Percentiles rank a stretch among this genome's conserved stretches.
Conservation (phyloP, 2,797 vertebrate species). For the Parauchenoglanis punctatus region DNA sequence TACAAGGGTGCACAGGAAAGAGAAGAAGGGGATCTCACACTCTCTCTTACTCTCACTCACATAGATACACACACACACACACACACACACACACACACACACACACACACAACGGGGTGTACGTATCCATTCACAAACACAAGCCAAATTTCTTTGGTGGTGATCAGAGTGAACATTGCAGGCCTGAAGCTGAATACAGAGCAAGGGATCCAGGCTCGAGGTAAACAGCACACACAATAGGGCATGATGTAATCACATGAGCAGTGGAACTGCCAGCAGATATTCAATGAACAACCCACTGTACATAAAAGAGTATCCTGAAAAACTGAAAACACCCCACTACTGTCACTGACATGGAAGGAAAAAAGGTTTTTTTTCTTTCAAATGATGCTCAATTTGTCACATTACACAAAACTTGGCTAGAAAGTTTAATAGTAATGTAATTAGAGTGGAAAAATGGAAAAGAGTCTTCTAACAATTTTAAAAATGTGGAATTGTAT, state of each 20-base stretch:
- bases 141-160: constrained; percentile 34
- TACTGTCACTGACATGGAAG: background rate
- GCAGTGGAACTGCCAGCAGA: constrained; percentile 33
- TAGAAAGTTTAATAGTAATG: background rate
- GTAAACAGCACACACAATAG: constrained; percentile 52
- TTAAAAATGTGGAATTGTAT: background rate
- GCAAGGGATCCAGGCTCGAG: constrained; percentile 7
- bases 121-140: constrained; percentile 24
- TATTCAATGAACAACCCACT: background rate
- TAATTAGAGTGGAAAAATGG: background rate
- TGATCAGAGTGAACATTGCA: constrained; percentile 32
- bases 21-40: background rate
- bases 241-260: constrained; percentile 54
- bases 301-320: background rate
- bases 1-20: background rate
- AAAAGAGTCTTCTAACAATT: background rate
- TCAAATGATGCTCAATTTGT: background rate
- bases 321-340: background rate
- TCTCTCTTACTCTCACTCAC: background rate
- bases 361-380: no score
- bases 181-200: constrained; percentile 29
- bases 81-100: background rate
- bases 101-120: background rate
- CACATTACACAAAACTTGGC: background rate
- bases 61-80: background rate